phyloP scores from a whole-genome alignment of 2,113 vertebrate genomes.

The Lamprotornis superbus region DNA sequence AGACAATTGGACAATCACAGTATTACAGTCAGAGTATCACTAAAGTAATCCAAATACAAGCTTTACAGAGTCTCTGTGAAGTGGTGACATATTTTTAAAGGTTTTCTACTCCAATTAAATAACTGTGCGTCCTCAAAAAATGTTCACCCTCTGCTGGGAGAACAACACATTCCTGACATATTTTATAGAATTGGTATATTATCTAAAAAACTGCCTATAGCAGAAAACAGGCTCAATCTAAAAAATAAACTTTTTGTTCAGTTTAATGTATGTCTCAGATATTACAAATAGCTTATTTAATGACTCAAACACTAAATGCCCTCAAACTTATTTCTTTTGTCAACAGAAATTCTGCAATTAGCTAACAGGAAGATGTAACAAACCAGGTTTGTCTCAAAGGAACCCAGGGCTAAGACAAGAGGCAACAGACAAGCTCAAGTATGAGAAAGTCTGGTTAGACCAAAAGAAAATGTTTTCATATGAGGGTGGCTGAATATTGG shows the following conservation, averaged over 20 bases:
- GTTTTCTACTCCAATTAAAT: neutral
- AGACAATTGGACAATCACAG: neutral
- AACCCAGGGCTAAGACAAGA: neutral
- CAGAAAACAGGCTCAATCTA: neutral
- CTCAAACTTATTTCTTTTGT: neutral
- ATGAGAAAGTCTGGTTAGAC: neutral
- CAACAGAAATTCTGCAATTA: neutral
- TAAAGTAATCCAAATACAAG: neutral
- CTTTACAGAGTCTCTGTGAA: neutral
- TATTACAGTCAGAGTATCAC: neutral
- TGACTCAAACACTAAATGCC: neutral
- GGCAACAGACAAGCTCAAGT: neutral
- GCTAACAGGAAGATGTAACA: neutral
- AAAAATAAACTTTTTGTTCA: neutral
- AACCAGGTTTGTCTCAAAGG: neutral
- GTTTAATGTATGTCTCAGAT: neutral
- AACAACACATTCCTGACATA: neutral
- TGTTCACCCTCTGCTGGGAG: neutral
- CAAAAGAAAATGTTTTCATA: neutral
- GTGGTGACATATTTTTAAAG: neutral
- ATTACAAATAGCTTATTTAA: neutral
- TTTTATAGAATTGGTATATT: neutral
- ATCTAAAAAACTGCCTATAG: neutral
- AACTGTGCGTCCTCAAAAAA: neutral
- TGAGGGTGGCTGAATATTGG: neutral